Evolutionary conservation across 2,113 vertebrate species (phyloP).

Genomic region (Circaetus gallicus): DNA sequence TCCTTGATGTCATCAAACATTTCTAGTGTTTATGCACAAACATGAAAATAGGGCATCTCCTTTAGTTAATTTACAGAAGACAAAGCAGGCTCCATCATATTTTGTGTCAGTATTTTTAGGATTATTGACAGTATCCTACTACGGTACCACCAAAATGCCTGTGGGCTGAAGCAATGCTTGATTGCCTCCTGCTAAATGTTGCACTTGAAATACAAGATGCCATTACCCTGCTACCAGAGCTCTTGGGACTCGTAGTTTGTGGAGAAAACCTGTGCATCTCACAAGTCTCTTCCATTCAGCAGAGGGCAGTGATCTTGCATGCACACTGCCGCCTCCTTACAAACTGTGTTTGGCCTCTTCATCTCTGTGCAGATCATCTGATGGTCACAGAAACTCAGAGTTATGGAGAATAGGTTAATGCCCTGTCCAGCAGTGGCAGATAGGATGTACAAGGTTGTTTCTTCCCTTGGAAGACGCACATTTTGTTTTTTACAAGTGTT

Average conservation of each 20-base stretch:
- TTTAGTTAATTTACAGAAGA: background rate
- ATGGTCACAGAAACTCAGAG: background rate
- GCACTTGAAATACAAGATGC: background rate
- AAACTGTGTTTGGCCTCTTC: background rate
- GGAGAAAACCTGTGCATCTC: background rate
- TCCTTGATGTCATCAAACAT: background rate
- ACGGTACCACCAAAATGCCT: background rate
- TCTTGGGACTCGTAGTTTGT: background rate
- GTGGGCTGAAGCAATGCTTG: background rate
- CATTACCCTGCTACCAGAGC: background rate
- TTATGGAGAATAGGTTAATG: fast-evolving
- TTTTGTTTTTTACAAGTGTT: background rate
- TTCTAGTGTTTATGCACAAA: background rate
- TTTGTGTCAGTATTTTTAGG: background rate
- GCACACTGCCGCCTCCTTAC: background rate
- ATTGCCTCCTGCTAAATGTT: background rate
- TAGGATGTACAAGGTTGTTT: background rate
- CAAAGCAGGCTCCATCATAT: background rate
- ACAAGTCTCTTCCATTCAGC: background rate
- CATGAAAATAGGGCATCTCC: background rate
- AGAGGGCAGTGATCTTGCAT: slow-evolving; percentile 32
- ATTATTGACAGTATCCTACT: background rate
- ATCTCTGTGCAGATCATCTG: background rate
- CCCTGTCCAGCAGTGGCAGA: background rate
- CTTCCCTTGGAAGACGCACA: background rate